These are phyloP conservation scores for Butastur rufipennis DNA, from an alignment of 2,113 vertebrate species.

Conservation along the genomic window DNA sequence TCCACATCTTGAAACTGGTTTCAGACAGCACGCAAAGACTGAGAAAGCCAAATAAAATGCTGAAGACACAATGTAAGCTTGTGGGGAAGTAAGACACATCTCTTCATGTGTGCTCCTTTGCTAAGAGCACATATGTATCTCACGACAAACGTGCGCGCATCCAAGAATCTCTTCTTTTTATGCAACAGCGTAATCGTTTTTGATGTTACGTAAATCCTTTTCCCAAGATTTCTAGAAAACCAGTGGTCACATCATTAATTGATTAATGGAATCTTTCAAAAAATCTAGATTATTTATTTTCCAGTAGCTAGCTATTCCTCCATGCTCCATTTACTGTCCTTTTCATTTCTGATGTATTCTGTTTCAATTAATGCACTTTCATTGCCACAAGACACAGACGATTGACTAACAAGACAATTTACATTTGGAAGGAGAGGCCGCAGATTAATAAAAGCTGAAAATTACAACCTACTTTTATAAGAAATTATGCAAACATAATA, in stretches of 20 bases:
- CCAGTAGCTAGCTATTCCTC: not conserved
- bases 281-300: not conserved
- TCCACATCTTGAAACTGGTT: not conserved
- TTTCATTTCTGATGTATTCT: not conserved
- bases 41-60: not conserved
- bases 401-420: not conserved
- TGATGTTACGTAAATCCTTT: not conserved
- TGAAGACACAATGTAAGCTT: not conserved
- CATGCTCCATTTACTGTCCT: slow-evolving; percentile 14
- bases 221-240: not conserved
- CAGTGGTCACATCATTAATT: not conserved
- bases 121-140: accelerated
- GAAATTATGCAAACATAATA: not conserved
- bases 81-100: not conserved
- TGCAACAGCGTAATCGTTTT: not conserved
- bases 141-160: accelerated
- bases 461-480: not conserved
- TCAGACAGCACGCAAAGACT: not conserved
- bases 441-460: not conserved
- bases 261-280: not conserved
- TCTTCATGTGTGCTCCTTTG: accelerated
- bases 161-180: not conserved
- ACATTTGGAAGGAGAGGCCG: not conserved
- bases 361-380: not conserved
- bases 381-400: not conserved